Evolutionary conservation across 2,113 vertebrate genomes (phyloP).

Genomic region (Corythaeola cristata): DNA sequence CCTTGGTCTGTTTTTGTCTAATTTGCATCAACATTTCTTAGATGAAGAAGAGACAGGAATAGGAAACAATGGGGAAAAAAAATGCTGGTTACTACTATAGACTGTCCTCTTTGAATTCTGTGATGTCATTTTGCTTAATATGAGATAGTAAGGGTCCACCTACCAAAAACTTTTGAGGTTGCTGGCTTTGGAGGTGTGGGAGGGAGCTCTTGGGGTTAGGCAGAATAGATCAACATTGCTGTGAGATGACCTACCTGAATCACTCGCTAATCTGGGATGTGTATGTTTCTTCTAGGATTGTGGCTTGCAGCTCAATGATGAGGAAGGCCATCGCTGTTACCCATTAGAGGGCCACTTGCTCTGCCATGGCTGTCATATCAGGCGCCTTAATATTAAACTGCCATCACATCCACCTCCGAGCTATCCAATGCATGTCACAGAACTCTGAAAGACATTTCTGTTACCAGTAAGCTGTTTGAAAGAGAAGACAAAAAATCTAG

Average conservation of each 20-base stretch:
- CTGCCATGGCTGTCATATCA: conserved; percentile 93
- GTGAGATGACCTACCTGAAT: neutral
- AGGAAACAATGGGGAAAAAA: neutral
- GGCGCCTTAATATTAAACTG: conserved; percentile 82
- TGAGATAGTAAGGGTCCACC: too few species aligned
- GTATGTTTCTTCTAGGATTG: conserved; percentile 82
- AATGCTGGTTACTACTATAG: fast-evolving
- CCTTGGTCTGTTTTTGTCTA: neutral
- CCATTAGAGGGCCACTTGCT: conserved; percentile 92
- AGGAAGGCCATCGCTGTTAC: conserved; percentile 95
- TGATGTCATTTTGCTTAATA: neutral
- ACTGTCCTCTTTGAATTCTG: neutral
- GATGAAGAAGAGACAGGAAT: neutral
- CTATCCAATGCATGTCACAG: conserved; percentile 91
- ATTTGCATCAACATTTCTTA: neutral
- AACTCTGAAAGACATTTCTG: conserved; percentile 81
- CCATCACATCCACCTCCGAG: conserved; percentile 78
- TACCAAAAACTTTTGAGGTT: too few species aligned
- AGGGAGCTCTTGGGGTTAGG: neutral
- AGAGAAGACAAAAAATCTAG: conserved; percentile 2
- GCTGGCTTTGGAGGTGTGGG: neutral
- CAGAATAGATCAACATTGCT: neutral
- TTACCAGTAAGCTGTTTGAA: neutral
- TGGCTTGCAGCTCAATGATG: conserved; percentile 92
- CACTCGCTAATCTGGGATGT: neutral